Percentiles rank a stretch among this genome's conserved stretches.
Conservation (phyloP, 2,888 invertebrate species). For the Hemistola chrysoprasaria region DNA sequence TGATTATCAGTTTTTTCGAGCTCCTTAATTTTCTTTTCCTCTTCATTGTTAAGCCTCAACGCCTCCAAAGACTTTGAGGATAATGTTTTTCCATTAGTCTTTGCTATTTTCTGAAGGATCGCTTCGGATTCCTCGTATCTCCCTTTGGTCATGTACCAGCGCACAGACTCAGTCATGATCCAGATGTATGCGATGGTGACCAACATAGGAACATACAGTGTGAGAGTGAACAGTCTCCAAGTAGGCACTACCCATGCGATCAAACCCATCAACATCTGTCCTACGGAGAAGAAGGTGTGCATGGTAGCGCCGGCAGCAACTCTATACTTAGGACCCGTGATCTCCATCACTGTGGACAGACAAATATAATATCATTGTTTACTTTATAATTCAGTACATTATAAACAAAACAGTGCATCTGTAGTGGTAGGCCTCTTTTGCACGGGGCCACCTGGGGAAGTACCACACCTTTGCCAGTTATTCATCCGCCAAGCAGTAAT, state of each 20-base stretch:
- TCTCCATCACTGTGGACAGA: slow-evolving; percentile 74
- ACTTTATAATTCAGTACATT: no score
- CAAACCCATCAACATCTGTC: slow-evolving; percentile 10
- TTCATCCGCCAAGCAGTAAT: no score
- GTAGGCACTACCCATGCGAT: slow-evolving; percentile 85
- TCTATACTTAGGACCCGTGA: slow-evolving; percentile 10
- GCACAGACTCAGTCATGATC: slow-evolving; percentile 86
- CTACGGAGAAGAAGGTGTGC: slow-evolving; percentile 6
- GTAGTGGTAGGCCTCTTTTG: no score
- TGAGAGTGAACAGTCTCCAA: slow-evolving; percentile 86
- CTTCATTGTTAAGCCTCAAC: slow-evolving; percentile 44
- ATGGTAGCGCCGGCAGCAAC: slow-evolving; percentile 11
- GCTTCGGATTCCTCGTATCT: slow-evolving; percentile 84
- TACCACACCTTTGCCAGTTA: no score
- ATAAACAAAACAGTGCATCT: no score
- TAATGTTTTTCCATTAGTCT: slow-evolving; percentile 75
- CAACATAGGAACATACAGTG: slow-evolving; percentile 86
- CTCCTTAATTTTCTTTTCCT: slow-evolving; percentile 41
- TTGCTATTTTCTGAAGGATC: slow-evolving; percentile 83
- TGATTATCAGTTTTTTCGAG: slow-evolving; percentile 31
- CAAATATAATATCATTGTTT: no score
- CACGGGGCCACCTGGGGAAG: no score
- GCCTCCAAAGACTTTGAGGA: slow-evolving; percentile 53
- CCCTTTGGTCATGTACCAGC: slow-evolving; percentile 89
- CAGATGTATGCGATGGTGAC: slow-evolving; percentile 85